Evolutionary conservation across 2,113 vertebrate species (phyloP), one percentile per base, ranked within the genome.

Genomic region (Syrmaticus mikado): DNA sequence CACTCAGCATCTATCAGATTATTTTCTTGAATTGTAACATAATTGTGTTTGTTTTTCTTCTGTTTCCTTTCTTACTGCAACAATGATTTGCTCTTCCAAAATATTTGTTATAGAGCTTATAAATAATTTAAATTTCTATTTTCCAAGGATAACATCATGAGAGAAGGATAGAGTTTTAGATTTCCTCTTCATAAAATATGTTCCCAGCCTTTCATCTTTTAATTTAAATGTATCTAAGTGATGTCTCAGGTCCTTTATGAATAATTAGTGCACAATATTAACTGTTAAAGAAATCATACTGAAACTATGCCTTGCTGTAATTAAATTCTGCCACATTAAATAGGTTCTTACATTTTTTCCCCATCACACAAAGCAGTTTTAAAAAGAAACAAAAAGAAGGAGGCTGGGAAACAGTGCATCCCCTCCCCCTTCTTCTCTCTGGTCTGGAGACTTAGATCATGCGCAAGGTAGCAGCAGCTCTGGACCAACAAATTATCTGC

Each of bases 251-350:
- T 72, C 58, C 62, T 92, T 89, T 88, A 92, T 93, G 84, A 93
- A 77, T 87, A 95, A 93, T 94, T 91, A 94, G 78, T 52, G 60
- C 14, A 74, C 60, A 46, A 38, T 87, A 74, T 94, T 91, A 92
- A 85, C 52, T 83, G 87, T 48, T 30, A 85, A 94, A 90, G 45
- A 92, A 91, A 80, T 79, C 67, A 40, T 57, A 79, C 45, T 3
- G 3, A 94, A 92, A 25, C 10, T 75, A 57, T 0, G 0, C 21
- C 32, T 87, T 92, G 7, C 41, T 89, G 84, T 93, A 92, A 76
- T 93, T 94, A 95, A 85, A 82, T 67, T 68, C 3, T 60, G 34
- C 19, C 61, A 15, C 30, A 74, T 70, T 85, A 93, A 82, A 80
- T 67, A 50, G 11, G 7, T 89, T 82, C 36, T 93, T 66, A 82